Percentiles rank a stretch among this genome's conserved stretches.
phyloP scores from a whole-genome alignment of 2,797 vertebrate species.

The Intellagama lesueurii region DNA sequence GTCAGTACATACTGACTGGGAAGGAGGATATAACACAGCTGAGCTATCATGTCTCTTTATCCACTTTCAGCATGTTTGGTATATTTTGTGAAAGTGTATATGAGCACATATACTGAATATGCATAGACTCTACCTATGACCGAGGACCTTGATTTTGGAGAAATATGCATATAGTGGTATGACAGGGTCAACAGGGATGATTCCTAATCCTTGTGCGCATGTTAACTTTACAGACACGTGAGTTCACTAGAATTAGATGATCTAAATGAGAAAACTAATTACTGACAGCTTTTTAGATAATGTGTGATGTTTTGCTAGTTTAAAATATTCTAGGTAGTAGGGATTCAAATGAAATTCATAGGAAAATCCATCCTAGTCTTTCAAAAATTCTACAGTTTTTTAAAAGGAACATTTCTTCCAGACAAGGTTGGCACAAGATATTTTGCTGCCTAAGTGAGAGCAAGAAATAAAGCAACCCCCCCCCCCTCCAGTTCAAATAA shows the following conservation, averaged over 20 bases:
- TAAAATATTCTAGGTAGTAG: neutral
- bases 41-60: neutral
- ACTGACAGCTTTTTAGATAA: neutral
- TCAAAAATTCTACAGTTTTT: neutral
- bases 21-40: neutral
- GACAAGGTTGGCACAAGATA: neutral
- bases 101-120: neutral
- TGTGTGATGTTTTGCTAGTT: neutral
- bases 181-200: neutral
- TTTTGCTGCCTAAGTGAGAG: neutral
- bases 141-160: neutral
- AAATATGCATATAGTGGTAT: neutral
- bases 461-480: neutral
- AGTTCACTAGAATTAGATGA: neutral
- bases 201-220: neutral
- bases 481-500: neutral
- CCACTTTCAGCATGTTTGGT: neutral
- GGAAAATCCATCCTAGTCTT: neutral
- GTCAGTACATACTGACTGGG: neutral
- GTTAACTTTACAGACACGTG: neutral
- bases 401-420: neutral
- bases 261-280: neutral
- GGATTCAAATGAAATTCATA: slow-evolving; percentile 15
- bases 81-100: neutral
- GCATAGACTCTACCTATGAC: neutral